A percentile compares a stretch with the other conserved stretches of the same genome.
phyloP scores from a whole-genome alignment of 1,140 invertebrate genomes.

The Pteromalus puparum region DNA sequence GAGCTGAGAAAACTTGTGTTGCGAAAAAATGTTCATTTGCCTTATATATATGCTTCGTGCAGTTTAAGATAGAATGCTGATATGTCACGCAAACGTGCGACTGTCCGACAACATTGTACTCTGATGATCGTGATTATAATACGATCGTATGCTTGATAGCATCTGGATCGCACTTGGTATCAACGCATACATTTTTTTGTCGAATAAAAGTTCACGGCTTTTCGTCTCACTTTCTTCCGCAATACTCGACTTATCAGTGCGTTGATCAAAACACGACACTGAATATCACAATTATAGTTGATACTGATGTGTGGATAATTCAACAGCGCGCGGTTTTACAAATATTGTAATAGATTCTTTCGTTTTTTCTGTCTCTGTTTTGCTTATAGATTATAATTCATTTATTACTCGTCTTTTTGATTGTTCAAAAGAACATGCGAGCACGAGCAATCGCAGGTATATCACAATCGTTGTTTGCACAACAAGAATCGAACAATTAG shows the following conservation, averaged over 20 bases:
- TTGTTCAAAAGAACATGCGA: no score
- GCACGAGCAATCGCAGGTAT: no score
- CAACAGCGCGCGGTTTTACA: no score
- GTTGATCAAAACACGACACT: not conserved
- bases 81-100: conserved; percentile 49
- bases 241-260: not conserved
- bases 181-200: not conserved
- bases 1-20: conserved; percentile 3
- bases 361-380: no score
- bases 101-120: conserved; percentile 26
- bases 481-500: no score
- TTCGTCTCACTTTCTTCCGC: not conserved
- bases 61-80: conserved; percentile 42
- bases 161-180: conserved; percentile 9
- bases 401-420: no score
- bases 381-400: no score
- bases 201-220: not conserved
- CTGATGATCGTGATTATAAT: conserved; percentile 36
- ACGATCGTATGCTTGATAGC: conserved; percentile 37
- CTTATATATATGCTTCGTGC: conserved; percentile 47
- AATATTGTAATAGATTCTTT: no score
- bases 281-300: not conserved
- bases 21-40: conserved; percentile 1
- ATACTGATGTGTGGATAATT: no score
- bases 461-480: no score